These are phyloP conservation scores for Scolopax mira DNA, from an alignment of 2,113 vertebrate genomes.

Conservation along the genomic window DNA sequence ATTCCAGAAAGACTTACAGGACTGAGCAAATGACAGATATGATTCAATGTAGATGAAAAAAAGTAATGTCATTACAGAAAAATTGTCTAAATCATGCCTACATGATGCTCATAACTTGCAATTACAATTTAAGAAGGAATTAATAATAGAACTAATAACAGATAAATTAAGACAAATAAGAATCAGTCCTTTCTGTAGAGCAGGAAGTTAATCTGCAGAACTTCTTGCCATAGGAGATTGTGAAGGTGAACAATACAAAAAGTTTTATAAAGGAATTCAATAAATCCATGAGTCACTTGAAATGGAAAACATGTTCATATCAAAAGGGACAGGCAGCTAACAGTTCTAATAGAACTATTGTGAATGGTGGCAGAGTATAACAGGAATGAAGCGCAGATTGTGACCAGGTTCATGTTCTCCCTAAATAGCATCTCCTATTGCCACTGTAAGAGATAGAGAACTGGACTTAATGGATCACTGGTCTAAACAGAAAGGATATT, in stretches of 20 bases:
- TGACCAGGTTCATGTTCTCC: background rate
- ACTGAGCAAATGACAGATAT: background rate
- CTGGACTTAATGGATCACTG: background rate
- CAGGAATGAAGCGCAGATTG: background rate
- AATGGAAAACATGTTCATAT: background rate
- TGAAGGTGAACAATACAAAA: background rate
- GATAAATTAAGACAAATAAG: background rate
- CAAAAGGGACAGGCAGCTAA: background rate
- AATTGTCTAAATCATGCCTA: background rate
- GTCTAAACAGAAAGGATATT: background rate
- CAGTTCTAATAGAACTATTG: background rate
- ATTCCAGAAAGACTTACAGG: background rate
- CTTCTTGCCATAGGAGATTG: background rate
- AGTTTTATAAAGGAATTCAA: background rate
- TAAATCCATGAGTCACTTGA: background rate
- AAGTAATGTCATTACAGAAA: background rate
- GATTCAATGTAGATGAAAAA: background rate
- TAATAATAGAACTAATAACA: background rate
- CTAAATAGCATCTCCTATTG: background rate
- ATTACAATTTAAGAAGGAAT: background rate
- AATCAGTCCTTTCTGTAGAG: background rate
- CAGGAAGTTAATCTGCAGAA: background rate
- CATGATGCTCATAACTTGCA: background rate
- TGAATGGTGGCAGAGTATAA: background rate
- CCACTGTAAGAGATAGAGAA: background rate